Base-by-base conservation (phyloP, 2,113 vertebrate species). In the Macrotis lagotis region DNA sequence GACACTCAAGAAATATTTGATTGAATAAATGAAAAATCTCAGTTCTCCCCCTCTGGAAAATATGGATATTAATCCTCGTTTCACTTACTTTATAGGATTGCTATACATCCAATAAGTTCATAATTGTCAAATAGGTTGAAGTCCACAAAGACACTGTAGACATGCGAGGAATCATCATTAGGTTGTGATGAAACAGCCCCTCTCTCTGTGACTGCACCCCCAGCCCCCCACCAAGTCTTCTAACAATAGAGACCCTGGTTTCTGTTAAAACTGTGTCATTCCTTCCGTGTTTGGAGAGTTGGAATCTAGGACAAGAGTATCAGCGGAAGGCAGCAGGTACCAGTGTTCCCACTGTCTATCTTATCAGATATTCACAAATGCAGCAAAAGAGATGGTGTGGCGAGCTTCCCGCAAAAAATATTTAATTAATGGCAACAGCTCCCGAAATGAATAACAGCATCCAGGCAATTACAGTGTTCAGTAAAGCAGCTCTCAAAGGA, bases 241-340 rank as follows among this genome's bases (percentile, higher is more conserved):
- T 98, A 98, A 98, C 99, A 98, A 98, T 96, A 98, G 98, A 97
- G 99, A 98, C 98, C 98, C 98, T 99, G 99, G 98, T 99, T 99
- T 99, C 99, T 96, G 91, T 98, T 98, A 98, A 99, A 99, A 99
- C 99, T 99, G 96, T 99, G 99, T 98, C 99, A 99, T 99, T 99
- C 99, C 99, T 99, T 99, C 96, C 99, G 99, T 98, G 99, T 99
- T 99, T 99, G 98, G 98, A 98, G 98, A 98, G 98, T 98, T 99
- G 97, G 98, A 99, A 99, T 99, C 98, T 98, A 98, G 98, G 98
- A 98, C 98, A 98, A 97, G 94, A 97, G 97, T 96, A 98, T 98
- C 99, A 98, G 98, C 98, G 98, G 98, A 99, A 98, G 98, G 98
- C 98, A 98, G 98, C 96, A 97, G 98, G 98, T 98, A 98, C 96